Base-by-base conservation (phyloP, 1,140 invertebrate genomes). In the Sinella curviseta region DNA sequence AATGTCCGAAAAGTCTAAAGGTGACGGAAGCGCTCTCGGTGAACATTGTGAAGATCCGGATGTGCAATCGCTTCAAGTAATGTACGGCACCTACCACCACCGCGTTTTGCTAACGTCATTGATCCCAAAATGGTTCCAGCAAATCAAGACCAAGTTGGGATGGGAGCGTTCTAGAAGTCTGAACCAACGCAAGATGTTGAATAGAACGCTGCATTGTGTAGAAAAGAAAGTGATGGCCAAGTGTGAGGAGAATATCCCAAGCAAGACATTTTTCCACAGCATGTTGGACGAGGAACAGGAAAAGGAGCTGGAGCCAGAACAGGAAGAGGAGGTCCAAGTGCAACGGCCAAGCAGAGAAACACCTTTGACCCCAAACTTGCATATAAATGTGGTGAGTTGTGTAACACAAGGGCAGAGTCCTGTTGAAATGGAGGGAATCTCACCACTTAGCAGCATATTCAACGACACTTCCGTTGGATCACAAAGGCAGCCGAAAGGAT, bases 241-340 rank as follows among this genome's bases (percentile, higher is more conserved):
- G n/a, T 14, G 20, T 76, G 14, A 36, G 16, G 3, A 60, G 0
- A 1, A 31, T 8, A 0, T 65, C 54, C 34, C 14, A 24, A 17
- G 17, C 28, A 26, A 60, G 26, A 17, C 20, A 20, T 48, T 70
- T 17, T 34, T 82, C 20, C 81, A 83, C 34, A 81, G 82, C 24
- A 73, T 80, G 67, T 78, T 82, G 74, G 82, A 83, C 33, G 12
- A 78, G 4, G 82, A 83, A 67, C 30, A 81, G n/a, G 82, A 83
- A 77, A 34, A 79, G 34, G 82, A 83, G 57, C 65, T 82, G 8
- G 81, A 82, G 60, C 67, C 74, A 16, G 74, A 83, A 60, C 77
- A 76, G 8, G 73, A 82, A 34, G 65, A 80, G 31, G 74, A 35
- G 30, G 77, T 20, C 26, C 26, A 57, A 77, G 79, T 0, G 16